Conservation (phyloP, 2,797 vertebrate species). For the Discoglossus pictus region DNA sequence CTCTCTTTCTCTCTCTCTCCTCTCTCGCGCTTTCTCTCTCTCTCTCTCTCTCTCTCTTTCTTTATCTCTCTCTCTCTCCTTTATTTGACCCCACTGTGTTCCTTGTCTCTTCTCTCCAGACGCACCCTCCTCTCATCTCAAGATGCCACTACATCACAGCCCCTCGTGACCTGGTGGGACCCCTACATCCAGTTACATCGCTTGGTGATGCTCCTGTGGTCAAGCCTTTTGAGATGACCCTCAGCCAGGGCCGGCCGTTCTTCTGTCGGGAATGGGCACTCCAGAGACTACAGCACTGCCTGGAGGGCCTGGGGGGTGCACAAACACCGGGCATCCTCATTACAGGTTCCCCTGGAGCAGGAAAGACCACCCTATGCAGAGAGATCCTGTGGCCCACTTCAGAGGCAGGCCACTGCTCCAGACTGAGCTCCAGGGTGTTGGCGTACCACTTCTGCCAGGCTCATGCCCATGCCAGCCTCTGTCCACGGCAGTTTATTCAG, state of each 20-base stretch:
- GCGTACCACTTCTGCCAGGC: conserved; percentile 77
- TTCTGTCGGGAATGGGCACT: conserved; percentile 83
- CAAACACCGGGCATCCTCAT: conserved; percentile 62
- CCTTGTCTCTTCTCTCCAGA: not conserved
- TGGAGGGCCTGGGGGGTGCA: conserved; percentile 60
- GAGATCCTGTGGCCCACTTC: conserved; percentile 75
- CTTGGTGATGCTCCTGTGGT: not conserved
- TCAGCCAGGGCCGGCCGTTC: conserved; percentile 73
- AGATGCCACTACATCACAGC: too few species aligned
- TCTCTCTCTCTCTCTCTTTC: too few species aligned
- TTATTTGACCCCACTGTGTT: too few species aligned
- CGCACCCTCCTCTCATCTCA: not conserved
- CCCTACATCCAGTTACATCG: not conserved
- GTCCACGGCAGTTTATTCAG: conserved; percentile 72
- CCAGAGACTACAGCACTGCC: conserved; percentile 71
- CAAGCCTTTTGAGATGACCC: conserved; percentile 43
- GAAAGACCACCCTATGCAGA: conserved; percentile 76
- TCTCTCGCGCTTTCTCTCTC: too few species aligned
- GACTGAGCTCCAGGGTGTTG: conserved; percentile 70
- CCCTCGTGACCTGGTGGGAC: not conserved
- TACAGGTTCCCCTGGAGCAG: conserved; percentile 74
- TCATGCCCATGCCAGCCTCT: conserved; percentile 67
- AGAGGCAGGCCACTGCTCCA: conserved; percentile 55
- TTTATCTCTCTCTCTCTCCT: too few species aligned
- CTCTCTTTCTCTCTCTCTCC: too few species aligned